These are phyloP conservation scores for Chelonus formosanus DNA, from an alignment of 2,888 invertebrate species.

Conservation along the genomic window DNA sequence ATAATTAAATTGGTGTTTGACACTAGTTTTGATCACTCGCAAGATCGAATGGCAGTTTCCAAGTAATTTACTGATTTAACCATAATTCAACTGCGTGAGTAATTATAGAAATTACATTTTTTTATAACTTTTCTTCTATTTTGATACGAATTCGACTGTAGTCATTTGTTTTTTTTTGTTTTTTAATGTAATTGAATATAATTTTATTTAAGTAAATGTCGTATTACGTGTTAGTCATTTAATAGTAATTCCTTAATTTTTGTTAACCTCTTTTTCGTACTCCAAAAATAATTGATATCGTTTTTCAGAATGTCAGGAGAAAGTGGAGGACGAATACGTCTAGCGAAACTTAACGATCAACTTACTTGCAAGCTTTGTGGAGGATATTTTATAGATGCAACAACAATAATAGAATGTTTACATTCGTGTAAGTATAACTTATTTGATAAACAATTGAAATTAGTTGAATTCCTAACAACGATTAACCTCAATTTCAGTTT, in stretches of 20 bases:
- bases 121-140: too few relatives aligned
- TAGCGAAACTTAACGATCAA: conserved; percentile 72
- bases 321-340: conserved; percentile 57
- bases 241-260: not conserved
- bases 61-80: too few relatives aligned
- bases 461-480: too few relatives aligned
- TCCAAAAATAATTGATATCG: not conserved
- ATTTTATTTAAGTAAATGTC: too few relatives aligned
- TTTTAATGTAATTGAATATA: not conserved
- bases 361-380: conserved; percentile 76
- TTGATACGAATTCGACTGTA: not conserved
- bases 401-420: conserved; percentile 81
- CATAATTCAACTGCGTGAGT: too few relatives aligned
- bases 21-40: too few relatives aligned
- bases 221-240: too few relatives aligned
- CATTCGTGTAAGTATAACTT: conserved; percentile 74
- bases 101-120: too few relatives aligned
- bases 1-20: too few relatives aligned
- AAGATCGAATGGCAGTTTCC: too few relatives aligned
- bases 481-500: conserved; percentile 49
- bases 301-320: conserved; percentile 60
- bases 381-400: conserved; percentile 81
- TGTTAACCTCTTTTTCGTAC: not conserved
- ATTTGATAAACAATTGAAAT: not conserved
- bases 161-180: not conserved